A percentile compares a stretch with the other conserved stretches of the same genome.
These are phyloP conservation scores for Drosophila multiciliata DNA, from an alignment of 2,888 invertebrate genomes.

Conservation along the genomic window DNA sequence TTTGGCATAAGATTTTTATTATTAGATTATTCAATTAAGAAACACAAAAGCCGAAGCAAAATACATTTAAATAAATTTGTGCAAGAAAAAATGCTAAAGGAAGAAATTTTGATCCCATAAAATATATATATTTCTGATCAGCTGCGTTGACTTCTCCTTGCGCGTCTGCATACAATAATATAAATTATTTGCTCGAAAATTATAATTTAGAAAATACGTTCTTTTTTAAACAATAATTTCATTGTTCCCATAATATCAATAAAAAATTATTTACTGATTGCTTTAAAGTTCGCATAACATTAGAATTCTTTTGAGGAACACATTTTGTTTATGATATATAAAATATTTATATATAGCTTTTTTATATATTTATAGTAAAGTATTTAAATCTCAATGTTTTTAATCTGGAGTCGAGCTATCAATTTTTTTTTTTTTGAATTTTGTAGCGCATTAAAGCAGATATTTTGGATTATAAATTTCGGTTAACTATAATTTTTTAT, in stretches of 20 bases:
- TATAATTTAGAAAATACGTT: not conserved
- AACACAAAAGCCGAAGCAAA: not conserved
- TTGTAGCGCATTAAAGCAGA: not conserved
- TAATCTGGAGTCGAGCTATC: no score
- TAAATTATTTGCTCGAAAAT: rapidly evolving
- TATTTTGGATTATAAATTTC: not conserved
- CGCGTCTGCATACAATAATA: not conserved
- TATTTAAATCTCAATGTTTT: not conserved
- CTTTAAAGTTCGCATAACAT: no score
- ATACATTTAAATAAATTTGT: not conserved
- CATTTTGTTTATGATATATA: no score
- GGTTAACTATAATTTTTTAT: not conserved
- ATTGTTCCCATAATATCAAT: not conserved
- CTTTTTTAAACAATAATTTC: not conserved
- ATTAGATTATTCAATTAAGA: not conserved
- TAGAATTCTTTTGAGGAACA: no score
- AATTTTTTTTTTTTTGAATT: not conserved
- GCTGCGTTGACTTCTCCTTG: no score
- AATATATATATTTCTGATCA: not conserved
- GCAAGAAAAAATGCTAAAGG: not conserved
- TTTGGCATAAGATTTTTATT: not conserved
- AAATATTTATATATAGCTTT: no score
- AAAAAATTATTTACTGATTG: not conserved
- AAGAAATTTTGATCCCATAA: not conserved
- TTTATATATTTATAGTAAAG: not conserved